phyloP scores from a whole-genome alignment of 2,888 invertebrate species.

The Meiosimyza decipiens region DNA sequence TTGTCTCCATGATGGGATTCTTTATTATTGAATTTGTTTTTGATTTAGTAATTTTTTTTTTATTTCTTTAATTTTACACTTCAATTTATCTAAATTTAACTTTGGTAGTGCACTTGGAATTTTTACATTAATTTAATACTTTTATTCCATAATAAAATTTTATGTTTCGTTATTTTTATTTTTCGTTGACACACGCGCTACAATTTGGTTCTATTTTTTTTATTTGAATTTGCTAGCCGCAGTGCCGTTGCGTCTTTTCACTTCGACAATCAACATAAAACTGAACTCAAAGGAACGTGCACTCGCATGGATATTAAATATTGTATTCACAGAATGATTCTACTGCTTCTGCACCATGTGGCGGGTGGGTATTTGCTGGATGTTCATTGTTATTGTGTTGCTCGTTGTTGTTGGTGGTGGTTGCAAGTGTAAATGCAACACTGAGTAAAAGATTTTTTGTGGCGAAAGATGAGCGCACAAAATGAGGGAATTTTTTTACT shows the following conservation, averaged over 20 bases:
- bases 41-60: constrained; percentile 15
- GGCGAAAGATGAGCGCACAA: too few relatives aligned
- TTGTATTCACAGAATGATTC: constrained; percentile 28
- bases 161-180: not conserved
- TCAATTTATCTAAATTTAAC: constrained; percentile 10
- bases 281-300: constrained; percentile 23
- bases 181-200: constrained; percentile 12
- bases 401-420: constrained; percentile 16
- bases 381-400: constrained; percentile 38
- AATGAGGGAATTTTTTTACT: too few relatives aligned
- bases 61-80: constrained; percentile 13
- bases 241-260: constrained; percentile 18
- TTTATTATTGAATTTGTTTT: constrained; percentile 11
- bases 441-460: too few relatives aligned
- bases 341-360: constrained; percentile 2
- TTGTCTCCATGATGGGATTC: constrained; percentile 36
- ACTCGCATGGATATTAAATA: constrained; percentile 13
- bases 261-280: constrained; percentile 34
- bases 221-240: not conserved
- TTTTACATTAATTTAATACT: not conserved
- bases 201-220: not conserved
- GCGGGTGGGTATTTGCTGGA: not conserved
- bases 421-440: constrained; percentile 4
- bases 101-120: not conserved
- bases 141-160: not conserved